Evolutionary conservation across 2,113 vertebrate species (phyloP), one percentile per base, ranked within the genome.

Genomic region (Varanus salvator): DNA sequence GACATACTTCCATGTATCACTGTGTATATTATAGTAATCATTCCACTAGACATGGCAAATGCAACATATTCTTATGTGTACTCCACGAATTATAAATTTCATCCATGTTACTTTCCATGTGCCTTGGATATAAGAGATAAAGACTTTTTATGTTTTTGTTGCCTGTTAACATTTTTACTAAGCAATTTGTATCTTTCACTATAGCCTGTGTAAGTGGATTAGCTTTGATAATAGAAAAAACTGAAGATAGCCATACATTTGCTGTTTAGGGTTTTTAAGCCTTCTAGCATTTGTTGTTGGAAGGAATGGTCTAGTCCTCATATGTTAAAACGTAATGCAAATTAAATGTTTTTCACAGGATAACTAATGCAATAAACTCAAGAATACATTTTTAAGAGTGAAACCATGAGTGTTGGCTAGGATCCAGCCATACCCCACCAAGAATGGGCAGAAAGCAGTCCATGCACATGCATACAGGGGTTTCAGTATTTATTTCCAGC

Each of bases 241-340:
- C 97, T 97, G 96, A 97, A 98, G 97, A 97, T 97, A 92, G 90
- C 25, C 80, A 94, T 93, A 21, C 66, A 88, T 97, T 97, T 97
- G 96, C 96, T 97, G 97, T 97, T 96, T 94, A 84, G 85, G 88
- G 82, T 34, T 95, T 92, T 94, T 87, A 85, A 85, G 85, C 85
- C 89, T 87, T 48, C 95, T 89, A 88, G 83, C 89, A 94, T 94
- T 92, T 52, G 87, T 83, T 80, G 87, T 95, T 82, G 82, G 89
- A 85, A 68, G 92, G 88, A 90, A 57, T 48, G 19, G 90, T 50
- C 38, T 60, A 7, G 21, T 81, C 77, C 90, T 95, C 92, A 4
- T 92, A 86, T 88, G 89, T 87, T 92, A 92, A 84, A 91, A 90
- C 93, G 82, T 78, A 90, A 92, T 71, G 34, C 85, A 89, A 92